A percentile compares a stretch with the other conserved stretches of the same genome.
Evolutionary conservation across 1,140 invertebrate species (phyloP).

Genomic region (Leguminivora glycinivorella): DNA sequence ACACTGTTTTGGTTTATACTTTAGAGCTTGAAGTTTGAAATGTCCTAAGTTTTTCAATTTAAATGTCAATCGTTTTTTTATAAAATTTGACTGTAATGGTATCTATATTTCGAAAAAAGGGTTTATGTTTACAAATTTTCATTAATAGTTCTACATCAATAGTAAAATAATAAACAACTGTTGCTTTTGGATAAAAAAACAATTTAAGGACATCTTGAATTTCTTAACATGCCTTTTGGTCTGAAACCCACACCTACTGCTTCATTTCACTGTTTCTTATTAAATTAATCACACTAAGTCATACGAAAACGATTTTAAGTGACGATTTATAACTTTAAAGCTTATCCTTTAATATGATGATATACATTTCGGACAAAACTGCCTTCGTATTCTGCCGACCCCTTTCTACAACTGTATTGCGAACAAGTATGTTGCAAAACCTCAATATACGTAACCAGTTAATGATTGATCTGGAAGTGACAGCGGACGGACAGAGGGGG

Average conservation of each 20-base stretch:
- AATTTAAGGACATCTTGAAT: neutral
- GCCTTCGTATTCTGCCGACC: neutral
- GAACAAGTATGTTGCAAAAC: neutral
- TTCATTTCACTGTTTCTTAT: neutral
- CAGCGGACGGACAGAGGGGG: neutral
- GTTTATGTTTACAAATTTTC: too few species aligned
- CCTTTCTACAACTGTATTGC: neutral
- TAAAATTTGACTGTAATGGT: too few species aligned
- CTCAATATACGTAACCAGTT: slow-evolving; percentile 7
- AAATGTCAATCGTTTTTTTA: too few species aligned
- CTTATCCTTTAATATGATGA: neutral
- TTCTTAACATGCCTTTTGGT: neutral
- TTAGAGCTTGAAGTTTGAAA: too few species aligned
- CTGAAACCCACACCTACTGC: neutral
- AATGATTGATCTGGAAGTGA: slow-evolving; percentile 13
- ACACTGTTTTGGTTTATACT: too few species aligned
- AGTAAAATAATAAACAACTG: too few species aligned
- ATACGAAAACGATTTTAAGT: neutral
- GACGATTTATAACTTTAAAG: neutral
- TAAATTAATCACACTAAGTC: neutral
- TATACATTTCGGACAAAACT: neutral
- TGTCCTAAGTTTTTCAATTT: too few species aligned
- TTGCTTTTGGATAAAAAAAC: too few species aligned
- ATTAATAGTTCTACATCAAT: too few species aligned
- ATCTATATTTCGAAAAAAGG: too few species aligned